phyloP scores from a whole-genome alignment of 2,888 invertebrate genomes.

The Zhengitettix transpicula region DNA sequence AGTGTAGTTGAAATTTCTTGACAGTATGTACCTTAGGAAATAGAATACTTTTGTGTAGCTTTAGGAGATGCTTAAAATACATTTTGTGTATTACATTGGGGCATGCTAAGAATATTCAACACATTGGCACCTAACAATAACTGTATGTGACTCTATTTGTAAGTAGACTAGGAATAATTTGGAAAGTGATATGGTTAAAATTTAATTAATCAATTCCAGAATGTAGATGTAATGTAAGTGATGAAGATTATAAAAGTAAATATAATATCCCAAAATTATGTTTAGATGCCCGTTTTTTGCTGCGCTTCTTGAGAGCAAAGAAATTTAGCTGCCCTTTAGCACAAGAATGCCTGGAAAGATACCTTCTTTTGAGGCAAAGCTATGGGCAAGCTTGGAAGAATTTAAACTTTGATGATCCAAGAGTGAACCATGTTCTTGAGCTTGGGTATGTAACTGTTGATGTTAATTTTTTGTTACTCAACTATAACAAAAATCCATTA shows the following conservation, averaged over 20 bases:
- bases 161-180: background rate
- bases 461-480: no score
- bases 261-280: background rate
- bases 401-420: constrained; percentile 20
- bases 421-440: constrained; percentile 14
- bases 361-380: constrained; percentile 22
- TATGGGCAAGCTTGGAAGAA: constrained; percentile 22
- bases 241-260: background rate
- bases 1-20: no score
- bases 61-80: no score
- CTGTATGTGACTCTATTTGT: background rate
- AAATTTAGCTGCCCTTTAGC: constrained; percentile 22
- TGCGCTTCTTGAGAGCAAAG: constrained; percentile 24
- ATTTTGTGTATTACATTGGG: no score
- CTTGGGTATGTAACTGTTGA: no score
- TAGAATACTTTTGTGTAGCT: no score
- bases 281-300: constrained; percentile 30
- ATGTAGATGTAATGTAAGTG: background rate
- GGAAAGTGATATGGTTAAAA: background rate
- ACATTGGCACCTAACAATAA: no score
- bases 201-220: background rate
- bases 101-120: no score
- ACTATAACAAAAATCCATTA: no score
- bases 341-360: constrained; percentile 23
- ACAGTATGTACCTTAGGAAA: no score